phyloP scores from a whole-genome alignment of 2,113 vertebrate genomes.

The Anser cygnoides region DNA sequence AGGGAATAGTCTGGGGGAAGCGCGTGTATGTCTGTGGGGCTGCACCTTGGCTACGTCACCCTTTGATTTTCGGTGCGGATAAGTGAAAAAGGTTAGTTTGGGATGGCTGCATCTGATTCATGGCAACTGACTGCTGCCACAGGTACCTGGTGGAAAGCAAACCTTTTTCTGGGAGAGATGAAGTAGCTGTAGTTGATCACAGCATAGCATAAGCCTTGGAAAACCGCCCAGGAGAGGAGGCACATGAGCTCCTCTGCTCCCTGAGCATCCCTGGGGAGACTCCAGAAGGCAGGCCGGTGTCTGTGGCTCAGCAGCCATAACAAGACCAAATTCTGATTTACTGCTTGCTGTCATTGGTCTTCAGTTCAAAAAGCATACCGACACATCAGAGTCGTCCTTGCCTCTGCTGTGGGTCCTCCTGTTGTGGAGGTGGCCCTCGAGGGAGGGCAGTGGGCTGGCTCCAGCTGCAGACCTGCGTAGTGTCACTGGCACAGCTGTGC shows the following conservation, averaged over 20 bases:
- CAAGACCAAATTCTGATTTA: neutral
- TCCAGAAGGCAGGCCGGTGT: neutral
- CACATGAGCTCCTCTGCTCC: neutral
- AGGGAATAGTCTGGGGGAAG: neutral
- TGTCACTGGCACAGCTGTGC: neutral
- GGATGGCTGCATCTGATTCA: neutral
- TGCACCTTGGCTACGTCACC: neutral
- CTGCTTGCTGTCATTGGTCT: neutral
- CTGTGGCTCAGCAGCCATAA: neutral
- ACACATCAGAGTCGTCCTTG: neutral
- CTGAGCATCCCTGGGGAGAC: neutral
- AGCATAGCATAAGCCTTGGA: neutral
- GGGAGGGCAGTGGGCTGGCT: neutral
- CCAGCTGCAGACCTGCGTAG: neutral
- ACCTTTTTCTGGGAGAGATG: neutral
- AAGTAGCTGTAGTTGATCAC: neutral
- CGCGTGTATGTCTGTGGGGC: neutral
- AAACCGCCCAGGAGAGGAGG: neutral
- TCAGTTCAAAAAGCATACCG: neutral
- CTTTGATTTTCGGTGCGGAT: neutral
- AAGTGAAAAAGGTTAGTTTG: neutral
- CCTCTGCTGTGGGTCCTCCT: neutral
- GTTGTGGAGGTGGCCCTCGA: neutral
- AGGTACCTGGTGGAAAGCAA: neutral
- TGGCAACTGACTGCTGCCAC: fast-evolving